Percentiles rank a stretch among this genome's conserved stretches.
Conservation (phyloP, 2,797 vertebrate species). For the Pangasius mekongensis region DNA sequence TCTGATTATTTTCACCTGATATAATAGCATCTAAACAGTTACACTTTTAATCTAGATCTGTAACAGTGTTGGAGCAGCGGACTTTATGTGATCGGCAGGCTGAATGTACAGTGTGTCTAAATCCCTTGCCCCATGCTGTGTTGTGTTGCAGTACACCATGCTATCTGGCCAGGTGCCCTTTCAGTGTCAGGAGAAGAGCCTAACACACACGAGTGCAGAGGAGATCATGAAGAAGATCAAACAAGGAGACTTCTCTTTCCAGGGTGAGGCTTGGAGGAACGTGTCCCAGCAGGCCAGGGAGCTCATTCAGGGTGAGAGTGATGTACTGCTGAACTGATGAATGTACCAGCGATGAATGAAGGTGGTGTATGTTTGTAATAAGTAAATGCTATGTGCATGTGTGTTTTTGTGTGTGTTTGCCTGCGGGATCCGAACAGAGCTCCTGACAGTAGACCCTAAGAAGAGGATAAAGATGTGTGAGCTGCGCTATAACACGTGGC, state of each 20-base stretch:
- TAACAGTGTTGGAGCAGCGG: neutral
- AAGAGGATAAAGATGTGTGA: slow-evolving; percentile 98
- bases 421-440: slow-evolving; percentile 73
- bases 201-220: slow-evolving; percentile 89
- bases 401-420: slow-evolving; percentile 27
- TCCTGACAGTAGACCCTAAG: slow-evolving; percentile 96
- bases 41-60: neutral
- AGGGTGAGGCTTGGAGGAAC: slow-evolving; percentile 95
- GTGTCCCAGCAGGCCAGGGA: slow-evolving; percentile 97
- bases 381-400: neutral
- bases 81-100: neutral
- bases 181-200: slow-evolving; percentile 91
- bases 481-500: slow-evolving; percentile 93
- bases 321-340: neutral
- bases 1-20: neutral
- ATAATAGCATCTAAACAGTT: neutral
- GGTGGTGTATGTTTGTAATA: neutral
- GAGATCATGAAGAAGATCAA: slow-evolving; percentile 99
- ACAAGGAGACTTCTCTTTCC: slow-evolving; percentile 95
- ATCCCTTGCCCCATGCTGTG: slow-evolving; percentile 1
- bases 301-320: slow-evolving; percentile 88
- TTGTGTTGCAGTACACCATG: slow-evolving; percentile 90
- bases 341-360: neutral
- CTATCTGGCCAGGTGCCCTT: slow-evolving; percentile 97
- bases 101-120: neutral